phyloP scores from a whole-genome alignment of 2,797 vertebrate genomes.

The Simalia tracyae region DNA sequence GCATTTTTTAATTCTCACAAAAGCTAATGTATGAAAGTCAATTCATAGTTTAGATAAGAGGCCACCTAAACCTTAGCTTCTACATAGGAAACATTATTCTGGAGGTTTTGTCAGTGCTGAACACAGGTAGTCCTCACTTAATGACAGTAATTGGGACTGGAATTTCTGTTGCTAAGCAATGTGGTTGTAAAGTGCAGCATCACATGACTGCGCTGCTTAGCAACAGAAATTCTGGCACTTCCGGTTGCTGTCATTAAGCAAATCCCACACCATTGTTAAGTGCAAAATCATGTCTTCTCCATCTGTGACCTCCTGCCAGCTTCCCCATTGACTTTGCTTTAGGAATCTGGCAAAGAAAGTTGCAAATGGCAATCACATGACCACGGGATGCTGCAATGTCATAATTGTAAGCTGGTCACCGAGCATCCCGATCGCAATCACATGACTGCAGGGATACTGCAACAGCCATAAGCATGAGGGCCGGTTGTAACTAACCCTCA shows the following conservation, averaged over 20 bases:
- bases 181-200: neutral
- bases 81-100: neutral
- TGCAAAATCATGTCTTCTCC: neutral
- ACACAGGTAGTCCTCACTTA: neutral
- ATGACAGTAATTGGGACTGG: neutral
- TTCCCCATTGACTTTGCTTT: neutral
- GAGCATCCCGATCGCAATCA: neutral
- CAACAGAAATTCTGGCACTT: neutral
- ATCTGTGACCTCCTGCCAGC: neutral
- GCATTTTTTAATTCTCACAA: neutral
- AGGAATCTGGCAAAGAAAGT: neutral
- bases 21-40: neutral
- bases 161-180: neutral
- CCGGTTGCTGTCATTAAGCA: neutral
- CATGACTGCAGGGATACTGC: neutral
- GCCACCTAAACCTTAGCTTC: neutral
- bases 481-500: neutral
- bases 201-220: neutral
- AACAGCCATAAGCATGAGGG: neutral
- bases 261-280: neutral
- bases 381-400: neutral
- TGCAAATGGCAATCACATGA: neutral
- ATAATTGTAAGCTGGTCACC: neutral
- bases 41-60: neutral
- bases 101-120: neutral